Conservation (phyloP, 2,888 invertebrate species). For the Eilema depressum region DNA sequence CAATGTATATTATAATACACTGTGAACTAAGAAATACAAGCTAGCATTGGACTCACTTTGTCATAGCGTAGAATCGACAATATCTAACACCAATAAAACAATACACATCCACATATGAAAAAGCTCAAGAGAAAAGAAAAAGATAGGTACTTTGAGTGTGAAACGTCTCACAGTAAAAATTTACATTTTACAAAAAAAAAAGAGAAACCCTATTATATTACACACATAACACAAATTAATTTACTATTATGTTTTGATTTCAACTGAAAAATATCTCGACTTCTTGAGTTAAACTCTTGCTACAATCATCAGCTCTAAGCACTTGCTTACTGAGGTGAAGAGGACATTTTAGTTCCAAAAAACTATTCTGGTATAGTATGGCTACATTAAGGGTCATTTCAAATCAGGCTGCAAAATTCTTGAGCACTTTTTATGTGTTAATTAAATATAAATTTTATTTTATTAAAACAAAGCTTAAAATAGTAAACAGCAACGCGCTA, state of each 20-base stretch:
- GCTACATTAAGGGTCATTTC: background rate
- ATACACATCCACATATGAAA: slow-evolving; percentile 58
- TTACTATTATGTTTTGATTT: background rate
- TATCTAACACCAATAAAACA: slow-evolving; percentile 57
- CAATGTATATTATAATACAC: no score
- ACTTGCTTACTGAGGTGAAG: no score
- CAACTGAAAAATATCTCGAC: background rate
- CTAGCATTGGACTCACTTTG: background rate
- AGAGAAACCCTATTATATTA: no score
- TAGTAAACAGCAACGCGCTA: no score
- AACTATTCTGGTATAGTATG: background rate
- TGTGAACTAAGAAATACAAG: no score
- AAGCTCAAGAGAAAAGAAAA: slow-evolving; percentile 63
- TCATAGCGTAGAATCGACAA: slow-evolving; percentile 29
- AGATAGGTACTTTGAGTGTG: slow-evolving; percentile 38
- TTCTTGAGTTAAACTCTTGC: background rate
- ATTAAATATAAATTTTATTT: no score
- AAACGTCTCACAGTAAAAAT: slow-evolving; percentile 37
- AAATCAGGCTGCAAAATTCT: no score
- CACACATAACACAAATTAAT: background rate
- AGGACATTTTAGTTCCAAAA: background rate
- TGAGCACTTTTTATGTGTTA: no score
- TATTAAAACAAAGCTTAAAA: no score
- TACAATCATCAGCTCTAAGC: background rate
- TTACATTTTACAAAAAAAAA: background rate